Evolutionary conservation across 2,888 invertebrate species (phyloP).

Genomic region (Poecilus cupreus): DNA sequence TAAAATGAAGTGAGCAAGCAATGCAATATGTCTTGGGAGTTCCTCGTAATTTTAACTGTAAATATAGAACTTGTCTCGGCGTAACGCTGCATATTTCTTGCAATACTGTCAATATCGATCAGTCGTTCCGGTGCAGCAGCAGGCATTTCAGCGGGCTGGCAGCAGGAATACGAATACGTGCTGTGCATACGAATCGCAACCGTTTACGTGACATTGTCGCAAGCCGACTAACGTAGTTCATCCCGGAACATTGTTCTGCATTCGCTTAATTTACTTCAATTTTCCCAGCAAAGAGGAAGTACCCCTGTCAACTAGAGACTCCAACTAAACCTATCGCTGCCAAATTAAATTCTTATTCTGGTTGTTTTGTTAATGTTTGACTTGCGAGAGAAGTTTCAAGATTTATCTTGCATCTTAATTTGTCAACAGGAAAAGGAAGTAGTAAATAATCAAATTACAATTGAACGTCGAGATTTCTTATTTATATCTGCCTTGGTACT

Average conservation of each 20-base stretch:
- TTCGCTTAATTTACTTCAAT: constrained; percentile 41
- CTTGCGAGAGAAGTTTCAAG: not conserved
- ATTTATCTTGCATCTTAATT: constrained; percentile 6
- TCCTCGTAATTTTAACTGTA: not conserved
- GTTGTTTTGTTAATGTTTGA: constrained; percentile 41
- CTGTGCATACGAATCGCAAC: constrained; percentile 2
- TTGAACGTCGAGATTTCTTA: too few relatives aligned
- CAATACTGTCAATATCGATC: constrained; percentile 21
- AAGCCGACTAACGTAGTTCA: not conserved
- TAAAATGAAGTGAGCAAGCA: too few relatives aligned
- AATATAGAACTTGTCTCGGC: not conserved
- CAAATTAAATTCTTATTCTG: constrained; percentile 41
- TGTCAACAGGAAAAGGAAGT: constrained; percentile 6
- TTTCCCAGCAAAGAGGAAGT: constrained; percentile 5
- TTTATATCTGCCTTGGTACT: too few relatives aligned
- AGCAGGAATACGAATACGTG: not conserved
- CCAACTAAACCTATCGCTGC: constrained; percentile 11
- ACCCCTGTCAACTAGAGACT: constrained; percentile 19
- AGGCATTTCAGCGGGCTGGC: not conserved
- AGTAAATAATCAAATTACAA: constrained; percentile 16
- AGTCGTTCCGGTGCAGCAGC: not conserved
- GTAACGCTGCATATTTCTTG: constrained; percentile 28
- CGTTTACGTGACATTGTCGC: not conserved
- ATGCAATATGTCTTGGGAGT: not conserved
- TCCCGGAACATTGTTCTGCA: constrained; percentile 23